These are phyloP conservation scores for Alitta virens DNA, from an alignment of 2,888 invertebrate species.

Conservation along the genomic window DNA sequence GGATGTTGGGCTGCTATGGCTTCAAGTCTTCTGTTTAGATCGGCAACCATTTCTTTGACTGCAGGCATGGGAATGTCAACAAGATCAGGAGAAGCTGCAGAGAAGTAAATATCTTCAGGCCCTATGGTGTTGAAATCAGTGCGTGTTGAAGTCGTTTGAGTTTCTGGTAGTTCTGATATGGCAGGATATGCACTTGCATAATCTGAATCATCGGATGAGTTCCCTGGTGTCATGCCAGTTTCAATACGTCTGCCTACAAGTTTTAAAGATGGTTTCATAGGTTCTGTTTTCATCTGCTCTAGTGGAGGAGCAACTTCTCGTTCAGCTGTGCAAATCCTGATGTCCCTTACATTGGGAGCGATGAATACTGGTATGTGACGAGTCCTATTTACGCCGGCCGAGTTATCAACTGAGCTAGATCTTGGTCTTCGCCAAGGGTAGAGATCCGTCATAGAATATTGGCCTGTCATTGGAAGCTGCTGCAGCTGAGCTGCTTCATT, in stretches of 20 bases:
- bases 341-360: too few relatives aligned
- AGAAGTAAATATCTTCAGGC: constrained; percentile 15
- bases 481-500: too few relatives aligned
- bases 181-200: background rate
- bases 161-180: background rate
- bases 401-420: too few relatives aligned
- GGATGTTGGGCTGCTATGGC: constrained; percentile 24
- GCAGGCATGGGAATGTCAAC: constrained; percentile 25
- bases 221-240: background rate
- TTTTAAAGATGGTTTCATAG: constrained; percentile 5
- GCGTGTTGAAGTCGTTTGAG: background rate
- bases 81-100: constrained; percentile 19
- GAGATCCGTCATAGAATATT: too few relatives aligned
- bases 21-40: constrained; percentile 26
- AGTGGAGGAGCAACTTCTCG: background rate
- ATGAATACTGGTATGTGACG: too few relatives aligned
- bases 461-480: too few relatives aligned
- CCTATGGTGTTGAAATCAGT: constrained; percentile 6
- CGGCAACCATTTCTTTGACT: constrained; percentile 28
- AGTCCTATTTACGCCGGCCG: too few relatives aligned
- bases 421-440: too few relatives aligned
- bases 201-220: background rate
- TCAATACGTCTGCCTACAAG: constrained; percentile 12
- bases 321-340: background rate
- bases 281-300: background rate